Evolutionary conservation across 2,797 vertebrate species (phyloP), one percentile per base, ranked within the genome.

Genomic region (Lateolabrax maculatus): DNA sequence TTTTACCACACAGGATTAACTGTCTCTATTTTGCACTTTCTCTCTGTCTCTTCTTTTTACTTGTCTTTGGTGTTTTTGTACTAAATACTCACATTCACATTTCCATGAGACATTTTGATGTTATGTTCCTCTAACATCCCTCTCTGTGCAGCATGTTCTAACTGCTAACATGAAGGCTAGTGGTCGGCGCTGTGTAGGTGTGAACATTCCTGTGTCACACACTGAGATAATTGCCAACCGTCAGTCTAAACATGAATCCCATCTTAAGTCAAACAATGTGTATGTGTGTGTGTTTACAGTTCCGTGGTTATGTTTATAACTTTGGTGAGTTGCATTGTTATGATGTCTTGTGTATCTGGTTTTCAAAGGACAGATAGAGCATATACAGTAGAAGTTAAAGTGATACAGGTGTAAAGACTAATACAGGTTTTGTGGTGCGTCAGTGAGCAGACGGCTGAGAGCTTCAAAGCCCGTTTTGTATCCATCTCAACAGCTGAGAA

Each of bases 141-240:
- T 41, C 48, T 44, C 66, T 51, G 39, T 58, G 15, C 61, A 31
- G 43, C 34, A 46, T 64, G 39, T 48, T 75, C 31, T 41, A 11
- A 41, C 68, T 23, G 53, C 49, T 77, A 70, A 75, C 65, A 60
- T 10, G 19, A 55, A 62, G 66, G 70, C 62, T 36, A 57, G 57
- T 68, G 52, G 74, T 73, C 58, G 44, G 66, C 25, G 6, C 15
- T 74, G 71, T 87, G 85, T 84, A 81, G 74, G 78, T 70, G 74
- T 69, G 53, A 56, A 68, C 58, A 29, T 69, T 66, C 41, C 23
- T 53, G 44, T 77, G 68, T 83, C 53, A 69, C 72, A 58, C 37
- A 27, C 51, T 31, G 55, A 19, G 64, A 87, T 88, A 90, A 87
- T 84, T 86, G 78, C 71, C 52, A 72, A 69, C 31, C 37, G 3